Evolutionary conservation across 2,888 invertebrate genomes (phyloP).

Genomic region (Campaea margaritaria): DNA sequence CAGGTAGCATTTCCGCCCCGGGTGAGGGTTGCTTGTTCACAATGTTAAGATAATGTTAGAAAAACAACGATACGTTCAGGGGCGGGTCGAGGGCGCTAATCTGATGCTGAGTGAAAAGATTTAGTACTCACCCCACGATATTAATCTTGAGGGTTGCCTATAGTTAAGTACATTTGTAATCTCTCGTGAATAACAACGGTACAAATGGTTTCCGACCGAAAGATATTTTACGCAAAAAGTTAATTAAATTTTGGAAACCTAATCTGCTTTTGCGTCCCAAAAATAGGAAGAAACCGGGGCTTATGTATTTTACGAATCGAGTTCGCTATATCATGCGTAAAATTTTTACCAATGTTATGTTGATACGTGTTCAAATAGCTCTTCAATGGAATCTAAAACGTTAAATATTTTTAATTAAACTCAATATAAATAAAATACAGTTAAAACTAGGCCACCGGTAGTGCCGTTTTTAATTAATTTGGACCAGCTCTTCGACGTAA

Average conservation of each 20-base stretch:
- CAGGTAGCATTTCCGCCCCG: constrained; percentile 55
- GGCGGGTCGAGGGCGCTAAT: constrained; percentile 68
- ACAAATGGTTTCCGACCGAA: constrained; percentile 34
- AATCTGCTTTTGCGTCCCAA: constrained; percentile 15
- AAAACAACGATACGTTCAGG: constrained; percentile 72
- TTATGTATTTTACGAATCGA: not conserved
- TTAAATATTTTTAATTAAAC: no score
- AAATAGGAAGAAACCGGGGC: constrained; percentile 2
- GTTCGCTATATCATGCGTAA: no score
- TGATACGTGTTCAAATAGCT: no score
- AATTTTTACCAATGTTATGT: no score
- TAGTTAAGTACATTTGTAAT: constrained; percentile 41
- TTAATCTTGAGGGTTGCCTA: constrained; percentile 59
- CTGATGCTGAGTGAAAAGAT: constrained; percentile 79
- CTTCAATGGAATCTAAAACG: no score
- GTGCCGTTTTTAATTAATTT: no score
- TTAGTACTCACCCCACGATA: constrained; percentile 70
- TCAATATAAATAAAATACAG: no score
- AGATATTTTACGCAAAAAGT: constrained; percentile 30
- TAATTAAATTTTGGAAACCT: constrained; percentile 32
- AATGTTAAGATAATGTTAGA: constrained; percentile 73
- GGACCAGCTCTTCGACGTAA: no score
- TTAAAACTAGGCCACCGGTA: no score
- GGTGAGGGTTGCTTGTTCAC: constrained; percentile 59
- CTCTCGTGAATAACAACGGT: constrained; percentile 36